phyloP scores from a whole-genome alignment of 2,888 invertebrate species.

The Hypomecis punctinalis region DNA sequence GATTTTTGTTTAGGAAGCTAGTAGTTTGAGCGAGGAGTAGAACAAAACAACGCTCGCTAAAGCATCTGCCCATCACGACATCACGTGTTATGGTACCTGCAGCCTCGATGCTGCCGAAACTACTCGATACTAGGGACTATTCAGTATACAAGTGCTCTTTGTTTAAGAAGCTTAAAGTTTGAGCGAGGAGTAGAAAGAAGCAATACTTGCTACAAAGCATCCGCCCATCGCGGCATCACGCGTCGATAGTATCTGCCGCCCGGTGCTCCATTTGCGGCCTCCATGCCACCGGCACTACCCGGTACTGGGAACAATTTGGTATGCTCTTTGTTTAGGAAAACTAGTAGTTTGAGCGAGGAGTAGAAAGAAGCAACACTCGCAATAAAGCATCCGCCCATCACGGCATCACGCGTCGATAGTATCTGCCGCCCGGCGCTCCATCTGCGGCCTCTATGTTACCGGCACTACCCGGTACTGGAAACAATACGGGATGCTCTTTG shows the following conservation, averaged over 20 bases:
- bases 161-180: too few relatives aligned
- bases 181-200: too few relatives aligned
- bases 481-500: background rate
- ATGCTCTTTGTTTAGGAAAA: background rate
- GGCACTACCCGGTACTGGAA: background rate
- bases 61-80: too few relatives aligned
- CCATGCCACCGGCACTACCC: constrained; percentile 16
- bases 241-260: constrained; percentile 67
- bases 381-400: constrained; percentile 57
- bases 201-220: too few relatives aligned
- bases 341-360: too few relatives aligned
- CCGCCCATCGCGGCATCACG: constrained; percentile 73
- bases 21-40: too few relatives aligned
- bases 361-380: too few relatives aligned
- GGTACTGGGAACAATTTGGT: background rate
- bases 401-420: constrained; percentile 75
- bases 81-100: too few relatives aligned
- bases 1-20: background rate
- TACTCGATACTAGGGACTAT: too few relatives aligned
- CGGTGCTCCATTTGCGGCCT: constrained; percentile 9
- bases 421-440: constrained; percentile 51
- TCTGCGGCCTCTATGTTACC: constrained; percentile 20
- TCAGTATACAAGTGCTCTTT: too few relatives aligned
- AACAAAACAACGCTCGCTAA: too few relatives aligned
- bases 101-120: too few relatives aligned